Evolutionary conservation across 1,140 invertebrate genomes (phyloP), one percentile per base, ranked within the genome.

Genomic region (Drosophila tsacasi): DNA sequence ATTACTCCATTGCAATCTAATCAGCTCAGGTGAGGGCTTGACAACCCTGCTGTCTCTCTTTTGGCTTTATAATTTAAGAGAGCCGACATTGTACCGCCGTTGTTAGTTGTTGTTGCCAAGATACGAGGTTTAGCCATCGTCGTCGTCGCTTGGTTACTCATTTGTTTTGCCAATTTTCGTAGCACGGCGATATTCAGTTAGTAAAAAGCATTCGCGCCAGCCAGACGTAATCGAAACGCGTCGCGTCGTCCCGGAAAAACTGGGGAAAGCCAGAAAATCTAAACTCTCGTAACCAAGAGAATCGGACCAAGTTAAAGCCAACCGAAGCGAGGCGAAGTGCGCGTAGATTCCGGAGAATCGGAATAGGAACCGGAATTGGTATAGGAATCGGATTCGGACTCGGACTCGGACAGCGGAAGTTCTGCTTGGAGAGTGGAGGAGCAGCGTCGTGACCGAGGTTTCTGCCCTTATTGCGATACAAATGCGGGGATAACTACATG

Each of bases 111-210:
- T 86, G 83, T 87, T 86, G 83, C 83, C 79, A 83, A 86, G 83
- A 66, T 83, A 87, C 84, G 79, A 86, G 85, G 67, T 66, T 83
- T 77, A 68, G 57, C 44, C n/a, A n/a, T n/a, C n/a, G 35, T 39
- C 42, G 63, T 17, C 67, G 77, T 80, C 86, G 82, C 85, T 90
- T 90, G 86, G 85, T 90, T 90, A 90, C 85, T 90, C 85, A 91
- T 85, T 79, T 90, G 85, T 90, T 90, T 90, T 91, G 85, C 85
- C 85, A 90, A 90, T 90, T 90, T 91, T 82, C 65, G 81, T 89
- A 84, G 81, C 77, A 80, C 80, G 5, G 37, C 42, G 17, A 19
- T 30, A 40, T 85, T 91, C 85, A 85, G 82, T 90, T 90, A 85
- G 68, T 76, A 85, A 66, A 79, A 81, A 90, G 62, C 81, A 55